Conservation (phyloP, 1,140 invertebrate species). For the Euschistus heros region DNA sequence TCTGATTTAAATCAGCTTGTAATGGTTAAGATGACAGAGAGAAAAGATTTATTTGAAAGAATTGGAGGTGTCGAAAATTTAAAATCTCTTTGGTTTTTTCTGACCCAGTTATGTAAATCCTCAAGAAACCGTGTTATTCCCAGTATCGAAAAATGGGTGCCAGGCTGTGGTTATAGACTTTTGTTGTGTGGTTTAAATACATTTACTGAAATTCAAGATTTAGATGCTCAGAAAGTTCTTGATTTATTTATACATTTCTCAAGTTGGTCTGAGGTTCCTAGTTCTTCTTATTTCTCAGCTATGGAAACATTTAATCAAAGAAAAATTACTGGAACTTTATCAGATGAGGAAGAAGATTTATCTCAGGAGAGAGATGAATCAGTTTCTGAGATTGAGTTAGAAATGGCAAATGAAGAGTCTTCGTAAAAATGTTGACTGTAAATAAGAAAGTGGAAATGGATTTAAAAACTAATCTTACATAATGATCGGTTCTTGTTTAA, state of each 20-base stretch:
- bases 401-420: too few relatives aligned
- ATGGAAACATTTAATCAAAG: constrained; percentile 26
- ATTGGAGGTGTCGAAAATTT: not conserved
- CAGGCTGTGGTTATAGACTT: constrained; percentile 38
- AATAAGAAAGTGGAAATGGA: too few relatives aligned
- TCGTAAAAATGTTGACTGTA: too few relatives aligned
- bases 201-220: constrained; percentile 37
- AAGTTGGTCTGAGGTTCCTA: constrained; percentile 37
- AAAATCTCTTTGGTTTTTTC: constrained; percentile 23
- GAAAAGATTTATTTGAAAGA: constrained; percentile 18
- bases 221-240: constrained; percentile 34
- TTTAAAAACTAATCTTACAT: too few relatives aligned
- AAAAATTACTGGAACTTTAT: too few relatives aligned
- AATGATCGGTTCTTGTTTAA: too few relatives aligned
- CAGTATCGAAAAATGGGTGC: constrained; percentile 36
- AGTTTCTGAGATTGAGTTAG: too few relatives aligned
- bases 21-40: constrained; percentile 16
- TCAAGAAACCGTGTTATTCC: constrained; percentile 1
- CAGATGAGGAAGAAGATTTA: too few relatives aligned
- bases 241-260: constrained; percentile 36
- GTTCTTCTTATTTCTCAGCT: constrained; percentile 31
- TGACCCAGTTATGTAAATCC: not conserved
- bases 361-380: too few relatives aligned
- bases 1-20: constrained; percentile 11
- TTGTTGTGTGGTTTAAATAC: constrained; percentile 36